A percentile compares a stretch with the other conserved stretches of the same genome.
phyloP scores from a whole-genome alignment of 2,888 invertebrate genomes.

The Thymelicus lineola region DNA sequence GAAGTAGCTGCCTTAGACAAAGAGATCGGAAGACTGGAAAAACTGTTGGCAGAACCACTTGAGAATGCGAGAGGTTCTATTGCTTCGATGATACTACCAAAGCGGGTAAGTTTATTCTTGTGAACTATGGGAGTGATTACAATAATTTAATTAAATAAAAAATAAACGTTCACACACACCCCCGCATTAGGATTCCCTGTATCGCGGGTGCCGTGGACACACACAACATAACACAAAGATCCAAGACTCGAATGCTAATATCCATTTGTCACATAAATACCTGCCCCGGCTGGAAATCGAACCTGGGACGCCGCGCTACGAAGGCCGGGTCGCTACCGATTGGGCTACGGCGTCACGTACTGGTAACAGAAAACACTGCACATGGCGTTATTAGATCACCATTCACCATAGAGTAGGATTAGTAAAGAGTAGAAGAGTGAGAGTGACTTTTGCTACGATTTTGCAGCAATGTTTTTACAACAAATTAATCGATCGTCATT shows the following conservation, averaged over 20 bases:
- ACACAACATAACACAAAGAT: conserved; percentile 5
- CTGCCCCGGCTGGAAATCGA: conserved; percentile 2
- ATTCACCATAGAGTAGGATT: conserved; percentile 3
- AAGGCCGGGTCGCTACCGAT: neutral
- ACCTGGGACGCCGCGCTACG: conserved; percentile 2
- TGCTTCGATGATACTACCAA: conserved; percentile 72
- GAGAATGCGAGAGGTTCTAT: conserved; percentile 85
- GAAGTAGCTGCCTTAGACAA: conserved; percentile 92
- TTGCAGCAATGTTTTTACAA: no score
- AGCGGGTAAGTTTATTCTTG: conserved; percentile 51
- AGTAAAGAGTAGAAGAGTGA: neutral
- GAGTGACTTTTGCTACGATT: neutral
- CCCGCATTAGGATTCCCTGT: conserved; percentile 1
- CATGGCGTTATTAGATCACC: neutral
- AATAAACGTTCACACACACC: neutral
- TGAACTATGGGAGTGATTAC: neutral
- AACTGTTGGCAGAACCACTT: conserved; percentile 86
- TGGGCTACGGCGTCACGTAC: conserved; percentile 1
- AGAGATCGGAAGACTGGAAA: conserved; percentile 91
- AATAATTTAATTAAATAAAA: neutral
- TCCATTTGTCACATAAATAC: conserved; percentile 6
- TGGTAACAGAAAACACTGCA: neutral
- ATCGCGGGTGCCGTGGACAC: neutral
- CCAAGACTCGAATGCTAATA: conserved; percentile 1
- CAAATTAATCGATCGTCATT: no score